Evolutionary conservation across 2,113 vertebrate species (phyloP).

Genomic region (Pterocles orientalis): DNA sequence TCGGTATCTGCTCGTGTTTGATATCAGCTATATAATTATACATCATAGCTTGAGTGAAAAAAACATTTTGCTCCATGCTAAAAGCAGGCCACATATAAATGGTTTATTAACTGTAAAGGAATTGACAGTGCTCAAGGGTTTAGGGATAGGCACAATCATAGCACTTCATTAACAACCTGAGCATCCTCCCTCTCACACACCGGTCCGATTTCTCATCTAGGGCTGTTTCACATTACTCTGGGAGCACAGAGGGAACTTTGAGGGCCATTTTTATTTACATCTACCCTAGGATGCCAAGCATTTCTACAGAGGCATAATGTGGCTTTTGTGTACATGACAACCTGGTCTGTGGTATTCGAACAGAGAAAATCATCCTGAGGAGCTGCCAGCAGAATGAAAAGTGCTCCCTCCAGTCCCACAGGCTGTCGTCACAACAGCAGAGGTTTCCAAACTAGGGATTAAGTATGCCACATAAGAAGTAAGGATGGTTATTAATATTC

Average conservation of each 20-base stretch:
- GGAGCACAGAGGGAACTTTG: not conserved
- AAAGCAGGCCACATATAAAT: not conserved
- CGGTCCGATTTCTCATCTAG: not conserved
- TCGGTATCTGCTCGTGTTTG: conserved; percentile 18
- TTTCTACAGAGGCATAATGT: not conserved
- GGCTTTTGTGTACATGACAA: not conserved
- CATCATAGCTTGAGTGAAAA: conserved; percentile 17
- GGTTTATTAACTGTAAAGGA: not conserved
- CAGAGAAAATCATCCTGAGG: not conserved
- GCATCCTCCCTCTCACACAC: not conserved
- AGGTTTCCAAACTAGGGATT: not conserved
- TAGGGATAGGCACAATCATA: not conserved
- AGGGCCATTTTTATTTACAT: not conserved
- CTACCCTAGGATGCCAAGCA: not conserved
- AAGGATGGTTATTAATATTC: not conserved
- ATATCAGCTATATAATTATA: conserved; percentile 24
- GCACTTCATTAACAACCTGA: not conserved
- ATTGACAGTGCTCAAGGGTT: not conserved
- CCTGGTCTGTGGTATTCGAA: not conserved
- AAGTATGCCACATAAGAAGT: not conserved
- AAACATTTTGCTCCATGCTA: not conserved
- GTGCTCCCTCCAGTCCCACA: not conserved
- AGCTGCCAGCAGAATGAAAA: not conserved
- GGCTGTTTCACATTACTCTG: not conserved
- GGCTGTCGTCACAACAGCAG: not conserved